Evolutionary conservation across 1,140 invertebrate genomes (phyloP).

Genomic region (Epicauta chinensis): DNA sequence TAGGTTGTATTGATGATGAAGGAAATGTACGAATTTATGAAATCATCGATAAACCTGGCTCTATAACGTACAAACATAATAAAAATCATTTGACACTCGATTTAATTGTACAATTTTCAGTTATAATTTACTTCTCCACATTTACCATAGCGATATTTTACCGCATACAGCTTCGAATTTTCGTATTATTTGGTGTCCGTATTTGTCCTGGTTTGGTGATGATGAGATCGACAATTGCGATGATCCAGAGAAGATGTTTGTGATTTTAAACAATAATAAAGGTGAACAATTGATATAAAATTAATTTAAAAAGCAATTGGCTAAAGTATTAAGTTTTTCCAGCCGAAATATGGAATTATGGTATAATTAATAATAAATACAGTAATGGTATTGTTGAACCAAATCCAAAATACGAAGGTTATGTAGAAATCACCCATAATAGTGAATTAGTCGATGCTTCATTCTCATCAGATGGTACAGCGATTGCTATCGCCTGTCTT

Average conservation of each 20-base stretch:
- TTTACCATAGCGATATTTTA: conserved; percentile 46
- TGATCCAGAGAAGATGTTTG: conserved; percentile 71
- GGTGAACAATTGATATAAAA: conserved; percentile 46
- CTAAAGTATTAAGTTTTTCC: conserved; percentile 28
- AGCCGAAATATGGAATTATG: conserved; percentile 60
- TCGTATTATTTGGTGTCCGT: conserved; percentile 87
- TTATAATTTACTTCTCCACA: conserved; percentile 45
- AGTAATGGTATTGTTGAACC: conserved; percentile 45
- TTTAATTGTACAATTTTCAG: conserved; percentile 6
- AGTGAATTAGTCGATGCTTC: conserved; percentile 76
- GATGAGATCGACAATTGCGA: conserved; percentile 56
- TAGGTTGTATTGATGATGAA: conserved; percentile 80
- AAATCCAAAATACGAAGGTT: conserved; percentile 49
- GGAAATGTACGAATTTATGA: conserved; percentile 78
- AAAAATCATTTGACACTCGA: no score
- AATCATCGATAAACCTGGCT: conserved; percentile 57
- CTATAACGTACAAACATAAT: conserved; percentile 51
- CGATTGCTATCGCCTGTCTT: conserved; percentile 77
- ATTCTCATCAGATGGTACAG: conserved; percentile 90
- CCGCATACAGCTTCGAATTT: conserved; percentile 49
- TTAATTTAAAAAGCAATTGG: background rate
- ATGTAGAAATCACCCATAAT: conserved; percentile 60
- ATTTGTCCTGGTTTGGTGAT: conserved; percentile 61
- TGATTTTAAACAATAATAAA: conserved; percentile 70
- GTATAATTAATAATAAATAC: conserved; percentile 47